These are phyloP conservation scores for Lycaena phlaeas DNA, from an alignment of 2,888 invertebrate species.

Conservation along the genomic window DNA sequence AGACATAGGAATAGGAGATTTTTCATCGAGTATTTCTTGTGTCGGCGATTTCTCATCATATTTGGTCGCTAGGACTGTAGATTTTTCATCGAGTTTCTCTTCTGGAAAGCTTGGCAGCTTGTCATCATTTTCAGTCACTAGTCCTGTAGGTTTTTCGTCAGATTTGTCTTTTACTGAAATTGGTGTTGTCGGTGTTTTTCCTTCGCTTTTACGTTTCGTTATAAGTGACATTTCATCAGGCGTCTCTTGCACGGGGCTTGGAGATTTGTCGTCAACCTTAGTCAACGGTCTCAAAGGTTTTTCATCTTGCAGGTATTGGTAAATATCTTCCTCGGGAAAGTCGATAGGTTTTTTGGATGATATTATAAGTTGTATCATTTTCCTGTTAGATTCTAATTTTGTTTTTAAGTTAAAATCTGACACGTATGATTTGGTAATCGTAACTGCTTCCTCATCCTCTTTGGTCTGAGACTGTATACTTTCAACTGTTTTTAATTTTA, in stretches of 20 bases:
- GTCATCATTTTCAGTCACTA: constrained; percentile 10
- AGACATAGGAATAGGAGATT: not conserved
- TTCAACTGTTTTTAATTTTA: constrained; percentile 8
- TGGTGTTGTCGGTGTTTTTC: constrained; percentile 7
- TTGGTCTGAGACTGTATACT: not conserved
- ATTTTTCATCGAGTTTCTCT: not conserved
- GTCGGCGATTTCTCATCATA: not conserved
- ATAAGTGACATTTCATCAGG: not conserved
- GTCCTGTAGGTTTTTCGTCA: not conserved
- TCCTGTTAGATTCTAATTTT: constrained; percentile 15
- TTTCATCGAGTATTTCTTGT: not conserved
- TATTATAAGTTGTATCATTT: constrained; percentile 14
- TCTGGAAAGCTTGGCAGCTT: constrained; percentile 15
- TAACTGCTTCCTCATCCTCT: not conserved
- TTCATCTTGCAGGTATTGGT: constrained; percentile 5
- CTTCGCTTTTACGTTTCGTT: not conserved
- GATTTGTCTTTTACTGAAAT: not conserved
- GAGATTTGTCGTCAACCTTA: too few relatives aligned
- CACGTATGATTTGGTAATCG: constrained; percentile 8
- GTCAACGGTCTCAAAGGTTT: not conserved
- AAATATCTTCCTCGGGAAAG: too few relatives aligned
- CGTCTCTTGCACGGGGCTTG: not conserved
- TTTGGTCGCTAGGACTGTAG: too few relatives aligned
- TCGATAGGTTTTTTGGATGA: too few relatives aligned
- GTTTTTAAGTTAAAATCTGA: constrained; percentile 16